A percentile compares a stretch with the other conserved stretches of the same genome.
Conservation (phyloP, 2,113 vertebrate genomes). For the Conger conger region DNA sequence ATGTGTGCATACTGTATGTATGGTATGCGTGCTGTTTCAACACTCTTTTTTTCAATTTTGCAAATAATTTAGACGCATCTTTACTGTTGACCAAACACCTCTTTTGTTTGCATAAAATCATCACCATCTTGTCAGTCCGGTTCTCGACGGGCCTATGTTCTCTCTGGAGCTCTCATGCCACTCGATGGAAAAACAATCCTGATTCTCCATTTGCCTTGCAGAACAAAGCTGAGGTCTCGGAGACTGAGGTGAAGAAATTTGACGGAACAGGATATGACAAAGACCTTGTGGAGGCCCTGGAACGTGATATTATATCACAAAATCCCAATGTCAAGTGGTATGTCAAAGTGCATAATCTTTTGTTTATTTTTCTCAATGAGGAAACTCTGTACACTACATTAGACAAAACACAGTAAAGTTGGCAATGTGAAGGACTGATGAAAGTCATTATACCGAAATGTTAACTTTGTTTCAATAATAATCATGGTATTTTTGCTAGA, state of each 20-base stretch:
- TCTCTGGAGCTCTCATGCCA: background rate
- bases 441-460: background rate
- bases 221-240: conserved; percentile 84
- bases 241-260: conserved; percentile 88
- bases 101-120: conserved; percentile 25
- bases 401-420: background rate
- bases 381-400: background rate
- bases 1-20: background rate
- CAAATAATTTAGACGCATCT: conserved; percentile 24
- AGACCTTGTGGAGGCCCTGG: conserved; percentile 92
- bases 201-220: conserved; percentile 48
- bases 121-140: conserved; percentile 36
- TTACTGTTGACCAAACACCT: conserved; percentile 34
- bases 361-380: background rate
- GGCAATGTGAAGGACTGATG: background rate
- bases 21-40: background rate
- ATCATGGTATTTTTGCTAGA: background rate
- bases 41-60: background rate
- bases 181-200: background rate
- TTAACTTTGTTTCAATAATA: background rate
- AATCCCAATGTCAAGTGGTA: conserved; percentile 96
- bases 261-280: conserved; percentile 91
- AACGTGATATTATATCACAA: conserved; percentile 97
- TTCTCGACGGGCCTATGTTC: conserved; percentile 27
- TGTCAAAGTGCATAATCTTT: conserved; percentile 36